Base-by-base conservation (phyloP, 2,888 invertebrate genomes). In the Microchrysa polita region DNA sequence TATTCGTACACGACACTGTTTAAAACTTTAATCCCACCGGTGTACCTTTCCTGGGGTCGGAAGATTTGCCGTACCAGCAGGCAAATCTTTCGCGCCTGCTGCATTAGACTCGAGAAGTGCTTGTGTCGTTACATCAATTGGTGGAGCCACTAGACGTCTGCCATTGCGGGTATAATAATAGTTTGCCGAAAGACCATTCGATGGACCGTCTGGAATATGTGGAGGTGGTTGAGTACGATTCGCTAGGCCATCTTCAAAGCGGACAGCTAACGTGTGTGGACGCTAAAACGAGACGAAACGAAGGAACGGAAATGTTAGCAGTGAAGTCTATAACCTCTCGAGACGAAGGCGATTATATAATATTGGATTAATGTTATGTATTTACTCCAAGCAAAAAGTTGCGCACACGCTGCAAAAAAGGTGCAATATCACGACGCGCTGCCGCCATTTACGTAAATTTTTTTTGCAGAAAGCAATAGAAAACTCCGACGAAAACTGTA, bases 81-180 rank as follows among this genome's bases (percentile, higher is more conserved):
- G 72, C 22, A 9, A 18, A 20, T 84, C 81, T 73, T 82, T 80
- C 73, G 85, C 81, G 83, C 74, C 14, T 76, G 65, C 55, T 1
- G 59, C 22, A n/a, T n/a, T n/a, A 10, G 63, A 67, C 22, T 74
- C 60, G 52, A 61, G 34, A 34, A 72, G 59, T 34, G 57, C 42
- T 10, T 65, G 44, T 34, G 65, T 42, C 79, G 79, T 74, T 80
- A 77, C 14, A 74, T 83, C 82, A 59, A 83, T 80, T 67, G 85
- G 85, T 5, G 84, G 84, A 23, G 76, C 75, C 0, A 93, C 92
- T 81, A 93, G 91, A 73, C 95, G 88, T 67, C 97, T 89, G 0
- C 87, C 94, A 86, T 98, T 97, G 74, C 97, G 88, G 0, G 87
- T 84, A 81, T 87, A 92, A 81, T 98, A 97, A 83, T 96, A 95